Evolutionary conservation across 2,113 vertebrate genomes (phyloP).

Genomic region (Vombatus ursinus): DNA sequence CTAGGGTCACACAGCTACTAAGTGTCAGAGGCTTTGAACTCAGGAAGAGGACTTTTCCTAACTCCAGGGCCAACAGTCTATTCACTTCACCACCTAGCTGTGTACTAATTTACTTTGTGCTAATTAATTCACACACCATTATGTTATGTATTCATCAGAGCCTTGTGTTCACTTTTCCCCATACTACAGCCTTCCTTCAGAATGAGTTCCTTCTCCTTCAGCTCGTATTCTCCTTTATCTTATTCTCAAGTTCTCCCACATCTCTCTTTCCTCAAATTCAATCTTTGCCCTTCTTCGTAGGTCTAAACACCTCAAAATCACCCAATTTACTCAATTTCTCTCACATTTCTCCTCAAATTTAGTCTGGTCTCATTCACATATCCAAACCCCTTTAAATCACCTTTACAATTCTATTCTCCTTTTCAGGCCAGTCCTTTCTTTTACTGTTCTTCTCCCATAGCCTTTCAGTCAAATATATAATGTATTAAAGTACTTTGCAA

Average conservation of each 20-base stretch:
- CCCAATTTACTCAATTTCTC: not conserved
- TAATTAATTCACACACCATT: not conserved
- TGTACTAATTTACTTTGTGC: not conserved
- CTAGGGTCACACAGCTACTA: too few relatives aligned
- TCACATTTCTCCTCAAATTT: not conserved
- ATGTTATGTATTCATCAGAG: not conserved
- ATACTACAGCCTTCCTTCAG: not conserved
- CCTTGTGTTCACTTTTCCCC: not conserved
- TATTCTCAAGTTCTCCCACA: not conserved
- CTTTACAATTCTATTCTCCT: not conserved
- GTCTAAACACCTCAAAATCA: not conserved
- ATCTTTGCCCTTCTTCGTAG: not conserved
- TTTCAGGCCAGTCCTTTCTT: not conserved
- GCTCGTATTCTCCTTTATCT: not conserved
- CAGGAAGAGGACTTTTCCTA: too few relatives aligned
- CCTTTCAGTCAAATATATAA: not conserved
- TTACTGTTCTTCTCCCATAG: not conserved
- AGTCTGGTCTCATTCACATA: not conserved
- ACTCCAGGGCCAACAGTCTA: too few relatives aligned
- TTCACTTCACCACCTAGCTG: too few relatives aligned
- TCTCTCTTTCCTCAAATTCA: not conserved
- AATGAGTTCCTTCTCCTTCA: not conserved
- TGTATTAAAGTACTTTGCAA: not conserved
- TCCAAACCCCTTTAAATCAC: not conserved
- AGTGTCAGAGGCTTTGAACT: too few relatives aligned